Base-by-base conservation (phyloP, 2,797 vertebrate genomes). In the Heteromormyrus szaboi region DNA sequence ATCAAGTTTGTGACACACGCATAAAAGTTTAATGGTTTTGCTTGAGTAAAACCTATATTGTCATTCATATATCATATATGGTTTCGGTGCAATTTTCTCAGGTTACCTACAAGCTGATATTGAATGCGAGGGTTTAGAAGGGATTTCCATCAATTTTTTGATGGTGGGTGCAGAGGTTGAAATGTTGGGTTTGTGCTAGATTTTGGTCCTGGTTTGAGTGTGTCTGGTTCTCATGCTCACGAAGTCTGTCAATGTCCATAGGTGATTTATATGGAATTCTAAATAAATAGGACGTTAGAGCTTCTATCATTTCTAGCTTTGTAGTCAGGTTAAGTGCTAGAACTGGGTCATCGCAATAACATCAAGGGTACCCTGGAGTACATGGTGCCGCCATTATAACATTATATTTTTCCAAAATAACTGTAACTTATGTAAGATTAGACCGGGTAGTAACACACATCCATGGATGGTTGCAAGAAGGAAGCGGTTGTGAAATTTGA, bases 11-110 rank as follows among this genome's bases (percentile, higher is more conserved):
- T 59, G 53, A 56, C 53, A 86, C 25, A 37, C 37, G 51, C 37
- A 59, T 53, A 86, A 85, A 86, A 37, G 25, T 86, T 86, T 56
- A 86, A 56, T 25, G 25, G 85, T 59, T 59, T 44, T n/a, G 85
- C 53, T 51, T 56, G 85, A 41, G 29, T 62, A 37, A 81, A 81
- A 81, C 76, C 76, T 44, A 81, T 81, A 81, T 81, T 46, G 41
- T 46, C 76, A 81, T 44, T 46, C 19, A 81, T 81, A 81, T 44
- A 81, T 46, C 41, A 81, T 46, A 81, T 46, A n/a, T 81, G 76
- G 19, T 46, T 81, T 81, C 19, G 19, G 76, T 46, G 37, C 41
- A 81, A 81, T 81, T 81, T 46, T 46, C 76, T 81, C 76, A 81
- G 76, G 41, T 81, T 81, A 81, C 76, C 41, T 44, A 46, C 17